Conservation (phyloP, 2,797 vertebrate genomes). For the Morelia viridis region DNA sequence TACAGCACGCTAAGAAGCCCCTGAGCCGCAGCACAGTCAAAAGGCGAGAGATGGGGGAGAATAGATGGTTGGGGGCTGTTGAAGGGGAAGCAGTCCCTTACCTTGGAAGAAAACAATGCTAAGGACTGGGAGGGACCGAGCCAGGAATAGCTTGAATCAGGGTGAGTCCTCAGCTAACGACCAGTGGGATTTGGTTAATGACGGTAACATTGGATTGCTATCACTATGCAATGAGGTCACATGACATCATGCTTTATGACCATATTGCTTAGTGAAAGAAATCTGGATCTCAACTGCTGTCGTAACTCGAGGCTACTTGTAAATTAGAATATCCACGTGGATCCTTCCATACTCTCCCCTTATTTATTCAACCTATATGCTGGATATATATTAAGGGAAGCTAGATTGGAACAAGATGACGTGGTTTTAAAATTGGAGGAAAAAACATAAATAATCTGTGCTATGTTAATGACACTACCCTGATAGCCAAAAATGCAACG, state of each 20-base stretch:
- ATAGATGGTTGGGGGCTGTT: neutral
- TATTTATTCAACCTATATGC: neutral
- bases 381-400: neutral
- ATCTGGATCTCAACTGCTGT: neutral
- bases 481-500: no score
- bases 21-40: neutral
- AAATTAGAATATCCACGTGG: neutral
- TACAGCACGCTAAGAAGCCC: neutral
- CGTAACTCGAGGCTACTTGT: neutral
- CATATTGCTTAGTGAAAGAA: neutral
- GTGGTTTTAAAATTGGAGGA: no score
- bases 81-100: neutral
- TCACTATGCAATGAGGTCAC: neutral
- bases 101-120: neutral
- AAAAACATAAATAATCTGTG: no score
- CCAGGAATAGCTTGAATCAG: neutral
- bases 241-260: neutral
- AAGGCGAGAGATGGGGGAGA: neutral
- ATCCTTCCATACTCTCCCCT: neutral
- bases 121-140: neutral
- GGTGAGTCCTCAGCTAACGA: neutral
- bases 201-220: neutral
- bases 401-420: no score
- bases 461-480: no score
- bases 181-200: neutral